A percentile compares a stretch with the other conserved stretches of the same genome.
These are phyloP conservation scores for Sinotaia quadrata DNA, from an alignment of 2,888 invertebrate genomes.

Conservation along the genomic window DNA sequence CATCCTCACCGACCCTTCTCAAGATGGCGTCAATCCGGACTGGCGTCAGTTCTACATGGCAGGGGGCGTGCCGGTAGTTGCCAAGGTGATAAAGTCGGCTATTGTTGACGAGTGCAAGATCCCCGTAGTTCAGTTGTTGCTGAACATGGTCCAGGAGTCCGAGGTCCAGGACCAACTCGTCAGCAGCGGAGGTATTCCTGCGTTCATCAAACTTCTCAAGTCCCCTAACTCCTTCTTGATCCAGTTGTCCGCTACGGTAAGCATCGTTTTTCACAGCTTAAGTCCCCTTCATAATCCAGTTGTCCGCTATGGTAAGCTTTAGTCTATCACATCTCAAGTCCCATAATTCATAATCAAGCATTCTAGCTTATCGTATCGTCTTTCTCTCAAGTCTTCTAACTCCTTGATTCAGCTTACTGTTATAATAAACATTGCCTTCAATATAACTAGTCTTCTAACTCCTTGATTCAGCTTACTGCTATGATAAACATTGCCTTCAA, in stretches of 20 bases:
- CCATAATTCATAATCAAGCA: conserved; percentile 53
- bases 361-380: no score
- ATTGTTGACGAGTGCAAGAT: conserved; percentile 61
- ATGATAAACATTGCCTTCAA: no score
- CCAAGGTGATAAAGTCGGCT: conserved; percentile 61
- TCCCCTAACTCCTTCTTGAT: conserved; percentile 51
- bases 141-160: conserved; percentile 58
- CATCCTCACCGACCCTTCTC: conserved; percentile 49
- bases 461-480: no score
- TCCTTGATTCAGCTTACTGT: no score
- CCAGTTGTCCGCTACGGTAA: conserved; percentile 43
- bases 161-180: conserved; percentile 63
- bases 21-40: conserved; percentile 54
- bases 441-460: no score
- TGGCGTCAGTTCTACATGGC: conserved; percentile 58
- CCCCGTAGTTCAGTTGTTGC: conserved; percentile 58
- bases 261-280: no score
- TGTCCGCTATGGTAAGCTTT: conserved; percentile 34
- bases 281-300: conserved; percentile 52
- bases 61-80: conserved; percentile 57
- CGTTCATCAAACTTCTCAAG: conserved; percentile 61
- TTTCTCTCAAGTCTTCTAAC: no score
- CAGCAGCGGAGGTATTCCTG: conserved; percentile 57
- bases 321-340: no score
- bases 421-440: no score